Evolutionary conservation across 2,797 vertebrate species (phyloP).

Genomic region (Phalloptychus januarius): DNA sequence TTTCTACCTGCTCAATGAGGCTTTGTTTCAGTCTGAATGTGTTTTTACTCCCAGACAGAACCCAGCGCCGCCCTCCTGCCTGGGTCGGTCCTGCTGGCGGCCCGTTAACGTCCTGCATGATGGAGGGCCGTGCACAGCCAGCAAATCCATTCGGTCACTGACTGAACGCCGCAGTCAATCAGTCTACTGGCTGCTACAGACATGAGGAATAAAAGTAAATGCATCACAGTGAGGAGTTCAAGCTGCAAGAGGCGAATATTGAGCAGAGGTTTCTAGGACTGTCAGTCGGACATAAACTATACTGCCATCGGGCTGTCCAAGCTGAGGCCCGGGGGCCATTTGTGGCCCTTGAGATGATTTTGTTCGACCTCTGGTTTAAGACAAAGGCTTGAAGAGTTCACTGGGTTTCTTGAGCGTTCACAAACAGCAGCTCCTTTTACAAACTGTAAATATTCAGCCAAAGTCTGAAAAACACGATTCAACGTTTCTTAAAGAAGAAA

Average conservation of each 20-base stretch:
- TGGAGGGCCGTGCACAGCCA: slow-evolving; percentile 56
- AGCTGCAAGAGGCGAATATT: slow-evolving; percentile 4
- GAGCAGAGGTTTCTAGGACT: not conserved
- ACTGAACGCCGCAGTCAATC: slow-evolving; percentile 66
- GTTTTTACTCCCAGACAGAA: not conserved
- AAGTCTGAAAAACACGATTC: no score
- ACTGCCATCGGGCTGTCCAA: no score
- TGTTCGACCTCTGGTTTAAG: no score
- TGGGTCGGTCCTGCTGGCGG: slow-evolving; percentile 15
- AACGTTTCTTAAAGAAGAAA: no score
- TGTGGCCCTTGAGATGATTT: no score
- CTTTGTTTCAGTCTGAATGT: not conserved
- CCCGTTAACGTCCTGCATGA: slow-evolving; percentile 42
- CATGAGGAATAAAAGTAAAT: slow-evolving; percentile 8
- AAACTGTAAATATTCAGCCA: no score
- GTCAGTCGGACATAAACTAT: not conserved
- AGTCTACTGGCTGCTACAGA: slow-evolving; percentile 47
- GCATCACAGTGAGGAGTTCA: slow-evolving; percentile 21
- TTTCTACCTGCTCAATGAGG: not conserved
- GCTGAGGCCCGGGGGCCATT: no score
- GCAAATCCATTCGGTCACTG: slow-evolving; percentile 61
- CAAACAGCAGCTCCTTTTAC: no score
- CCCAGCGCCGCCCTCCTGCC: not conserved
- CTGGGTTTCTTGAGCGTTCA: not conserved
- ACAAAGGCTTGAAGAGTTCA: not conserved